Conservation (phyloP, 2,888 invertebrate species). For the Tanaodytes sp. region DNA sequence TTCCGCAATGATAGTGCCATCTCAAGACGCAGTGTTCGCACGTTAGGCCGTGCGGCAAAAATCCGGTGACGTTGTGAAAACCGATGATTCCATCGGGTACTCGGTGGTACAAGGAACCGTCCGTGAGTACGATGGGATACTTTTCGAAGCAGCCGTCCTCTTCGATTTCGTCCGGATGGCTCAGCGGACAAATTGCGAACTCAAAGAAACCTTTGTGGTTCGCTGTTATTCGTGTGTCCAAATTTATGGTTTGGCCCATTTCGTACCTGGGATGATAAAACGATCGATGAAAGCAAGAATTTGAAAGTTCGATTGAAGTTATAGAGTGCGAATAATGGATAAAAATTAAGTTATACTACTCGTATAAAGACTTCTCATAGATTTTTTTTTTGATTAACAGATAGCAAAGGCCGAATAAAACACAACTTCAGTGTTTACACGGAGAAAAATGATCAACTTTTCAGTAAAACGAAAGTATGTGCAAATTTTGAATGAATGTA, state of each 20-base stretch:
- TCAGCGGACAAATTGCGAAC: slow-evolving; percentile 75
- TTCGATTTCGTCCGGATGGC: slow-evolving; percentile 69
- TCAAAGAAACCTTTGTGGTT: slow-evolving; percentile 74
- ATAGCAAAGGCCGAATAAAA: no score
- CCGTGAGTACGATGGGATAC: slow-evolving; percentile 67
- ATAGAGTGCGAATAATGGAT: no score
- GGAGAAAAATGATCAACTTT: no score
- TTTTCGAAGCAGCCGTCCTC: slow-evolving; percentile 75
- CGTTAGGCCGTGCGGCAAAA: slow-evolving; percentile 72
- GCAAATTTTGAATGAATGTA: no score
- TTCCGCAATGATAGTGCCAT: slow-evolving; percentile 76
- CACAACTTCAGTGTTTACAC: no score
- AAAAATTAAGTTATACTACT: no score
- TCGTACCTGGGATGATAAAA: slow-evolving; percentile 62
- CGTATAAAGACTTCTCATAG: no score
- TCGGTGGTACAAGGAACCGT: slow-evolving; percentile 63
- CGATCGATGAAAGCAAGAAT: neutral
- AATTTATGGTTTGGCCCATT: slow-evolving; percentile 60
- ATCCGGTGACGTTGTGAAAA: slow-evolving; percentile 60
- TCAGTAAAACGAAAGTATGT: no score
- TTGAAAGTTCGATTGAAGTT: no score
- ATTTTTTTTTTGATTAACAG: no score
- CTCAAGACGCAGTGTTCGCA: slow-evolving; percentile 76
- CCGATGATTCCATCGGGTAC: slow-evolving; percentile 56
- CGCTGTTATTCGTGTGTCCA: slow-evolving; percentile 72